Evolutionary conservation across 2,113 vertebrate species (phyloP).

Genomic region (Xenus cinereus): DNA sequence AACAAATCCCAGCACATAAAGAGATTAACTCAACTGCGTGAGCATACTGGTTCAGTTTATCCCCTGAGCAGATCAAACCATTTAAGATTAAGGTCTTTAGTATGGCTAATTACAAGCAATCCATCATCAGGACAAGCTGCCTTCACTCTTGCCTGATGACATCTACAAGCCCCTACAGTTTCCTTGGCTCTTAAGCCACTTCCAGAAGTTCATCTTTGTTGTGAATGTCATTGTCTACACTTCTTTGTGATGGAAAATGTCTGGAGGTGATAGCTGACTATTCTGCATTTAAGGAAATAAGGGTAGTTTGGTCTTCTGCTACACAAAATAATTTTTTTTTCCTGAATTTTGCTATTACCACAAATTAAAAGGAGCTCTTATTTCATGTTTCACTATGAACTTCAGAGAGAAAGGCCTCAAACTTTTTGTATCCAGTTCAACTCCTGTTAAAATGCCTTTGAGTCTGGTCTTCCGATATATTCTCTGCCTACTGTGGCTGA

Average conservation of each 20-base stretch:
- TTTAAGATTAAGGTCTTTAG: slow-evolving; percentile 32
- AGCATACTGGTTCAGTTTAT: slow-evolving; percentile 14
- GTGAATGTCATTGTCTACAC: background rate
- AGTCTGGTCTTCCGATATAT: background rate
- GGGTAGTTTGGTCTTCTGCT: background rate
- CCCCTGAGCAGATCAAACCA: slow-evolving; percentile 29
- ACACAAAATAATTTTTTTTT: background rate
- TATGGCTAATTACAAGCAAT: slow-evolving; percentile 20
- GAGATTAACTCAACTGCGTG: slow-evolving; percentile 1
- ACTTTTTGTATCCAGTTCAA: background rate
- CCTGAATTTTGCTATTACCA: background rate
- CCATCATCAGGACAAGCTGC: background rate
- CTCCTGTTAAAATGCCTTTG: background rate
- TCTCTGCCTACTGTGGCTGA: background rate
- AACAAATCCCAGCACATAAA: background rate
- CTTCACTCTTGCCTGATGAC: background rate
- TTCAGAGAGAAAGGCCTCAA: background rate
- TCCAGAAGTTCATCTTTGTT: background rate
- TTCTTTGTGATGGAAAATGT: background rate
- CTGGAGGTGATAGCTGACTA: background rate
- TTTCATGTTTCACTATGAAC: background rate
- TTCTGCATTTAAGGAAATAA: background rate
- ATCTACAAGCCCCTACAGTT: background rate
- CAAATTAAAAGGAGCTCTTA: background rate
- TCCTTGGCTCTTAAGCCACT: background rate